phyloP scores from a whole-genome alignment of 2,113 vertebrate genomes.

The Pterophyllum scalare region DNA sequence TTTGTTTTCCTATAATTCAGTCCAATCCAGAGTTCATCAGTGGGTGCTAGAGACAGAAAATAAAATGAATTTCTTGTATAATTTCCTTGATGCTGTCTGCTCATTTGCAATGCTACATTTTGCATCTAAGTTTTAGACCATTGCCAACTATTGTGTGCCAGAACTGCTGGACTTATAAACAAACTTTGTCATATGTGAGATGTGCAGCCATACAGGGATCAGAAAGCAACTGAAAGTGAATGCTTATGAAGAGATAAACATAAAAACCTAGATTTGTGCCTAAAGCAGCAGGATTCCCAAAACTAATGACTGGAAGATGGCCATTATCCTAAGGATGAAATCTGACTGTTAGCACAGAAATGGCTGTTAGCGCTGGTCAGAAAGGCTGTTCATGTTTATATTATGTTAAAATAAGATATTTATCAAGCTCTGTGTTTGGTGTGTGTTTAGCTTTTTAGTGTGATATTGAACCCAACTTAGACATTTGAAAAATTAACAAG shows the following conservation, averaged over 20 bases:
- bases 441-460: not conserved
- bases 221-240: not conserved
- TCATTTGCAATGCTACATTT: not conserved
- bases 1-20: conserved; percentile 88
- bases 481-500: not conserved
- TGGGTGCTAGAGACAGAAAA: conserved; percentile 74
- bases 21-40: conserved; percentile 92
- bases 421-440: not conserved
- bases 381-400: not conserved
- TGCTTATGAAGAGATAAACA: not conserved
- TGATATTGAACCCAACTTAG: not conserved
- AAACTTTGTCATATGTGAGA: not conserved
- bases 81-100: not conserved
- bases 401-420: not conserved
- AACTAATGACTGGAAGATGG: not conserved
- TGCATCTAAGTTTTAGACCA: rapidly evolving
- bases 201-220: not conserved
- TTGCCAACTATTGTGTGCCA: not conserved
- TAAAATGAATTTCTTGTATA: not conserved
- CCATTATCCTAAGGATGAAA: not conserved
- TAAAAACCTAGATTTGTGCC: not conserved
- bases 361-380: not conserved
- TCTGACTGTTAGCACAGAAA: not conserved
- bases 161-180: not conserved
- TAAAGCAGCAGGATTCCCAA: not conserved